Evolutionary conservation across 2,797 vertebrate species (phyloP), one percentile per base, ranked within the genome.

Genomic region (Falco columbarius): DNA sequence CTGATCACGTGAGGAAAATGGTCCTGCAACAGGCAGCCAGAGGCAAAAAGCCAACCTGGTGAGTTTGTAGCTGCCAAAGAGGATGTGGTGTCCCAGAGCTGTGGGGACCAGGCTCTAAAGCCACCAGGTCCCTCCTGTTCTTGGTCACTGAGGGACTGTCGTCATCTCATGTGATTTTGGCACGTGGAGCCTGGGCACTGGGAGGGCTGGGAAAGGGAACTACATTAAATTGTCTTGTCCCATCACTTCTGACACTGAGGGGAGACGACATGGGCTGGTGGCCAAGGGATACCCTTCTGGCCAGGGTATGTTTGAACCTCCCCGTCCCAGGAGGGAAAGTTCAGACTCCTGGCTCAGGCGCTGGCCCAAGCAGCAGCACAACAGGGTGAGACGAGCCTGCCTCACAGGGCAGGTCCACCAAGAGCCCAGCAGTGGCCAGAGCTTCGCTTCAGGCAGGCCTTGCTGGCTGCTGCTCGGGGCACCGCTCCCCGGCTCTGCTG

Each of bases 401-500:
- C 18, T 70, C 1, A 0, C 36, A n/a, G 49, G 29, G 61, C 36
- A 49, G 38, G 19, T 77, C 52, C 72, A 34, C 40, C 40, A 68
- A 56, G 52, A 66, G 29, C 12, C 26, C 40, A 16, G 14, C 1
- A 3, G 24, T 72, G 27, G 56, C 30, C 11, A 3, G 51, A 85
- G 27, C 18, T 93, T 87, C 80, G n/a, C 30, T 80, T 76, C 72
- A 80, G 77, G n/a, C 27, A 73, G 59, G 24, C 34, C 34, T 70
- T 92, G 55, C 34, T 92, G 86, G n/a, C 61, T 52, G 56, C 56
- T 83, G 68, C n/a, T 67, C 12, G 3, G 49, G 76, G 7, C 62
- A 65, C 15, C 0, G 0, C 9, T 77, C 42, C 42, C 29, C 5
- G 1, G 1, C 20, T 80, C 32, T 59, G 59, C 75, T 52, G 47